Evolutionary conservation across 2,113 vertebrate species (phyloP).

Genomic region (Phodopus roborovskii): DNA sequence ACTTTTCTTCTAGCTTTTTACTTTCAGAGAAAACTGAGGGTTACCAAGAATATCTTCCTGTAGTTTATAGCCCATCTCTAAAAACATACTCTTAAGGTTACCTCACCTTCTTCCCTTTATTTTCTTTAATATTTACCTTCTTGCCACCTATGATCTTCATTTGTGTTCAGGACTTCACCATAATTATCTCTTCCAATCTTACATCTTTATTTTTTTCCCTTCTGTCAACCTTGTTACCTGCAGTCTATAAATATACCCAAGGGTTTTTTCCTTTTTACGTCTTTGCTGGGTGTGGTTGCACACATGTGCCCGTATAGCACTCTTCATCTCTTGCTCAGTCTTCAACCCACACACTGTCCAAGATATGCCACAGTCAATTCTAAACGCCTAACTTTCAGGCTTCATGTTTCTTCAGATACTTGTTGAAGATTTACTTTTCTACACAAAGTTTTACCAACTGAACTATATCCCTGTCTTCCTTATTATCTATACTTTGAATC

Average conservation of each 20-base stretch:
- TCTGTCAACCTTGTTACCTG: background rate
- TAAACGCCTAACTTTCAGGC: background rate
- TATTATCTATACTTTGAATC: background rate
- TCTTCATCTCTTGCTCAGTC: background rate
- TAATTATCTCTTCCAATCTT: background rate
- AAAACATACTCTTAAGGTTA: background rate
- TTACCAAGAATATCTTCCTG: conserved; percentile 15
- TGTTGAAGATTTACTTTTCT: background rate
- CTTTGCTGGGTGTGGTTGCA: background rate
- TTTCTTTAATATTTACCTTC: background rate
- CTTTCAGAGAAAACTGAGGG: conserved; percentile 46
- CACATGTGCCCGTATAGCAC: background rate
- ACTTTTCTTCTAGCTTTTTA: background rate
- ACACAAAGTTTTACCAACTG: background rate
- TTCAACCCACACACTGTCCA: background rate
- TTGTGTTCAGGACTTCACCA: background rate
- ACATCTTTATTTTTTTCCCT: background rate
- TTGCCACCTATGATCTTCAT: background rate
- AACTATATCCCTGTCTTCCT: background rate
- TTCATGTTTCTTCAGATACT: background rate
- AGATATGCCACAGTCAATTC: background rate
- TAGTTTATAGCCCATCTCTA: background rate
- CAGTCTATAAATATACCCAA: background rate
- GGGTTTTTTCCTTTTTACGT: background rate
- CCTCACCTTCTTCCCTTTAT: background rate